Evolutionary conservation across 2,888 invertebrate genomes (phyloP).

Genomic region (Augochlorella aurata): DNA sequence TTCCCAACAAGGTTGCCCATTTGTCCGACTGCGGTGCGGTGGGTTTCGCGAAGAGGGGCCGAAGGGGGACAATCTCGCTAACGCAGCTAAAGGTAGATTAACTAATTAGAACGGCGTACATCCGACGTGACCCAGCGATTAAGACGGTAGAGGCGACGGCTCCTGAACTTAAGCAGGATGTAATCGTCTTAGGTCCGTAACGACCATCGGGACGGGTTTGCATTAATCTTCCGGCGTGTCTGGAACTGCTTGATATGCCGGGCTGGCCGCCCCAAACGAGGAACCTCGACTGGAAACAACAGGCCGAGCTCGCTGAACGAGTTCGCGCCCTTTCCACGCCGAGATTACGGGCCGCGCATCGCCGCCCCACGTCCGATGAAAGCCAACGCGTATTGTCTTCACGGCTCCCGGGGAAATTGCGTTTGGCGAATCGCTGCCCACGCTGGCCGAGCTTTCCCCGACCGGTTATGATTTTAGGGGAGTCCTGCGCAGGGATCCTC

Average conservation of each 20-base stretch:
- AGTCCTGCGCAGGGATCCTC: background rate
- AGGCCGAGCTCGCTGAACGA: conserved; percentile 45
- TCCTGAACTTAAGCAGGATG: conserved; percentile 73
- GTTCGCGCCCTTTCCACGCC: conserved; percentile 39
- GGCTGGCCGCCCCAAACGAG: conserved; percentile 29
- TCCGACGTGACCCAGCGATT: conserved; percentile 67
- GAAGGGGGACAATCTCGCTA: conserved; percentile 14
- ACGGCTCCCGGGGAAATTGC: background rate
- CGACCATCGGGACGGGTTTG: conserved; percentile 71
- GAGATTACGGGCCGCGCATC: conserved; percentile 51
- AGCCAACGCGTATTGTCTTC: background rate
- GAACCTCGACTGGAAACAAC: conserved; percentile 30
- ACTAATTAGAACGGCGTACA: conserved; percentile 71
- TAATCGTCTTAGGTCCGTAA: conserved; percentile 76
- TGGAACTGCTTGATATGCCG: conserved; percentile 75
- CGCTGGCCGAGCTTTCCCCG: background rate
- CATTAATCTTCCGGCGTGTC: conserved; percentile 72
- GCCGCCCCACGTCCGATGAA: conserved; percentile 11
- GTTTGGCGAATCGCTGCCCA: background rate
- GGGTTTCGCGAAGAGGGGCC: background rate
- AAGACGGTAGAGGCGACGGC: conserved; percentile 65
- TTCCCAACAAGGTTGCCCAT: too few species aligned
- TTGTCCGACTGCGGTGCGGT: background rate
- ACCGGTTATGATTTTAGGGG: background rate
- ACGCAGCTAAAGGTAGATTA: conserved; percentile 65